Percentiles rank a stretch among this genome's conserved stretches.
Conservation (phyloP, 2,113 vertebrate species). For the Paedocypris sp. region DNA sequence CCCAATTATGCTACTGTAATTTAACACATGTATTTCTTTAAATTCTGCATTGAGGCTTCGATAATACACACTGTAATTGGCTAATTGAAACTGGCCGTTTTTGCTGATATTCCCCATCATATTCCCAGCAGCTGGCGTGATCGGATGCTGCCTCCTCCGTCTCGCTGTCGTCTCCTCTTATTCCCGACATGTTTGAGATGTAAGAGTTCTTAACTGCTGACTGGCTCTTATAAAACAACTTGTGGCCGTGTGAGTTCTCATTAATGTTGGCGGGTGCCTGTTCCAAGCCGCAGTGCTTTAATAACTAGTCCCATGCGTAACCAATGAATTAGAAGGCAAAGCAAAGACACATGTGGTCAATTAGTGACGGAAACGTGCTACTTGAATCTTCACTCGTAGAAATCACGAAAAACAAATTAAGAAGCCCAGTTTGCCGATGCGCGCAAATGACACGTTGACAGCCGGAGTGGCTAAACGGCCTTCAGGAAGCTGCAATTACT, state of each 20-base stretch:
- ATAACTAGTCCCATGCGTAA: conserved; percentile 33
- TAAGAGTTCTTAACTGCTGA: conserved; percentile 11
- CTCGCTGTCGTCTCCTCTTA: neutral
- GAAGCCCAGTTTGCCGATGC: neutral
- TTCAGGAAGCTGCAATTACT: neutral
- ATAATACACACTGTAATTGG: too few species aligned
- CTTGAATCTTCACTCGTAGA: conserved; percentile 2
- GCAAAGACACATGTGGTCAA: conserved; percentile 39
- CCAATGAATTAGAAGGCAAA: conserved; percentile 35
- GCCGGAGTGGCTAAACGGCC: neutral
- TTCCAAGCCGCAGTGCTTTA: conserved; percentile 26
- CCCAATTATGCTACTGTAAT: too few species aligned
- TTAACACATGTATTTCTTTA: too few species aligned
- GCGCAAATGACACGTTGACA: neutral
- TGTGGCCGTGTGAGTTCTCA: conserved; percentile 34
- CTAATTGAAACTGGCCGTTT: too few species aligned
- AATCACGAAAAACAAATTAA: conserved; percentile 3
- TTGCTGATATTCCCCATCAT: too few species aligned
- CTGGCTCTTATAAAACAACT: conserved; percentile 29
- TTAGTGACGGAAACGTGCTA: conserved; percentile 31
- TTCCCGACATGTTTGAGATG: conserved; percentile 9
- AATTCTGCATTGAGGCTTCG: too few species aligned
- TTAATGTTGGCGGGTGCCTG: conserved; percentile 24
- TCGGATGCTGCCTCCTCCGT: neutral
- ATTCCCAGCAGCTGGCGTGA: neutral